Base-by-base conservation (phyloP, 2,888 invertebrate genomes). In the Athalia circularis region DNA sequence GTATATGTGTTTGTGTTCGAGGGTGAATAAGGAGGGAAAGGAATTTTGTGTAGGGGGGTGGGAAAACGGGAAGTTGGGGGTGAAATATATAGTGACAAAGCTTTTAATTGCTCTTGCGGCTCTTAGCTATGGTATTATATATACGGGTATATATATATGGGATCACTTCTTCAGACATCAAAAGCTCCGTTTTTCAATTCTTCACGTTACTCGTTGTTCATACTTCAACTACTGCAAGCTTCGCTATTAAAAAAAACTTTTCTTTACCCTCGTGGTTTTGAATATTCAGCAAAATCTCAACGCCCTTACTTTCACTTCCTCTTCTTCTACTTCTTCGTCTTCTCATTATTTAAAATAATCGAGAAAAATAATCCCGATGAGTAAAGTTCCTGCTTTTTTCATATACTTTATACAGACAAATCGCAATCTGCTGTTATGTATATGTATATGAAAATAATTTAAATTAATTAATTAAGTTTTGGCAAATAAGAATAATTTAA, bases 21-120 rank as follows among this genome's bases (percentile, higher is more conserved):
- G 0, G 54, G 54, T 5, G 13, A 15, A 47, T 15, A 50, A 50
- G 65, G 8, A 8, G 57, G 57, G 11, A 45, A 15, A 67, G 67
- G 52, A 29, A 29, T 29, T 29, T 29, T 29, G 45, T 57, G 6
- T 54, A 70, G 29, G 45, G 52, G 4, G 29, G n/a, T 57, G 4
- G 6, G 65, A 7, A n/a, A 47, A 13, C 9, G 65, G 4, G 64
- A 15, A 64, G 64, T 1, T 29, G 70, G 13, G 9, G 59, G 72
- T 13, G 13, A 65, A 11, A 43, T 13, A 47, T 59, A 4, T 5
- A 13, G 59, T 47, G 59, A 72, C 72, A 72, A 72, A 72, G 72
- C 72, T 72, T 72, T 72, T 72, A 72, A 72, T 72, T 72, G 72
- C 13, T 72, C 72, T 57, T 50, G 29, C 50, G 67, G 67, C 29